Evolutionary conservation across 2,113 vertebrate genomes (phyloP).

Genomic region (Megalops atlanticus): DNA sequence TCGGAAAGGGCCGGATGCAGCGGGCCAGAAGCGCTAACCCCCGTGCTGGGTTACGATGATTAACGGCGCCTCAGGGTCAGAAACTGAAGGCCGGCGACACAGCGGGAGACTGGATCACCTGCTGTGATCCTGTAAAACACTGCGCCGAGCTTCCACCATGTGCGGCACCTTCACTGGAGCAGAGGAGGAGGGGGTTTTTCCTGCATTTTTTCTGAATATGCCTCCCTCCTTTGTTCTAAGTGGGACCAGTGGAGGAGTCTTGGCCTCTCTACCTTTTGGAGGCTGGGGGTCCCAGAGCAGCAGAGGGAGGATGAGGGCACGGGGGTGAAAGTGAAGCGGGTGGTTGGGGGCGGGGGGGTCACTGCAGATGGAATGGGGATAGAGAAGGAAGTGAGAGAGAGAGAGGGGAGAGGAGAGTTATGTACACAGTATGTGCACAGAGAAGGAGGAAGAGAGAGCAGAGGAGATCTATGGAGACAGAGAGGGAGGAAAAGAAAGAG

Average conservation of each 20-base stretch:
- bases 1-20: too few relatives aligned
- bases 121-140: too few relatives aligned
- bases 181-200: too few relatives aligned
- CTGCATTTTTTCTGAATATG: too few relatives aligned
- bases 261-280: not conserved
- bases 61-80: not conserved
- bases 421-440: too few relatives aligned
- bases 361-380: not conserved
- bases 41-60: not conserved
- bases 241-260: not conserved
- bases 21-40: constrained; percentile 7
- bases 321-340: not conserved
- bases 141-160: too few relatives aligned
- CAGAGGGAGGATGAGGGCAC: not conserved
- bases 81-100: not conserved
- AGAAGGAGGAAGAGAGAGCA: not conserved
- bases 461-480: not conserved
- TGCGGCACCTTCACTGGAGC: too few relatives aligned
- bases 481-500: not conserved
- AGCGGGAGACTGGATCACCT: not conserved
- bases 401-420: not conserved
- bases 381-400: not conserved
- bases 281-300: not conserved
- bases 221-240: not conserved
- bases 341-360: not conserved